These are phyloP conservation scores for Clarias fuscus DNA, from an alignment of 2,797 vertebrate species.

Conservation along the genomic window DNA sequence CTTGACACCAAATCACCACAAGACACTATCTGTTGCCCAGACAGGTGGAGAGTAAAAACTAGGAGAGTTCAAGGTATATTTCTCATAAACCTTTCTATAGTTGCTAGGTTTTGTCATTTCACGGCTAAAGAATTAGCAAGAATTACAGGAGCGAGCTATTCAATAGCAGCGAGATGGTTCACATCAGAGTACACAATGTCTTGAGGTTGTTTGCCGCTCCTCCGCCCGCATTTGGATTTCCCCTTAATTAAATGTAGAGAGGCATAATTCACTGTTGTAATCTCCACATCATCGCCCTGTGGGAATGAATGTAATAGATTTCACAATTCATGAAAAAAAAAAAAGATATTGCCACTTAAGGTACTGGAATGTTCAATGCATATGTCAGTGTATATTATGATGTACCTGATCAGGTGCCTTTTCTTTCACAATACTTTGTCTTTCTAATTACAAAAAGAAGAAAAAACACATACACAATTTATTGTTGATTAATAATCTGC, in stretches of 20 bases:
- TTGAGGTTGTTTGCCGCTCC: not conserved
- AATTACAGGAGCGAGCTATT: not conserved
- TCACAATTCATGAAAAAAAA: not conserved
- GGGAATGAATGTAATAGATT: not conserved
- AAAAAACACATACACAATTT: not conserved
- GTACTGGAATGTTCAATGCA: not conserved
- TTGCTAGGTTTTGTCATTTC: not conserved
- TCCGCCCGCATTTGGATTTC: not conserved
- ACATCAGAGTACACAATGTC: conserved; percentile 23
- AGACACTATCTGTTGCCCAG: not conserved
- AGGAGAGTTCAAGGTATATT: not conserved
- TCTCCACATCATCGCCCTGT: not conserved
- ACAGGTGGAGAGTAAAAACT: not conserved
- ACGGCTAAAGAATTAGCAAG: not conserved
- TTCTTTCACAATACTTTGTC: not conserved
- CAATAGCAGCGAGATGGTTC: not conserved
- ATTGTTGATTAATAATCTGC: not conserved
- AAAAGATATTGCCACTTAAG: not conserved
- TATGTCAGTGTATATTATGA: not conserved
- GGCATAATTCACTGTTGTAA: conserved; percentile 27
- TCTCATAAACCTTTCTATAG: not conserved
- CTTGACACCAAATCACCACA: not conserved
- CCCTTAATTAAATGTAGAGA: conserved; percentile 14
- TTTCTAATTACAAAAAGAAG: not conserved
- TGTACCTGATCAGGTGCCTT: not conserved